phyloP scores from a whole-genome alignment of 2,113 vertebrate species.

The Nothobranchius furzeri region DNA sequence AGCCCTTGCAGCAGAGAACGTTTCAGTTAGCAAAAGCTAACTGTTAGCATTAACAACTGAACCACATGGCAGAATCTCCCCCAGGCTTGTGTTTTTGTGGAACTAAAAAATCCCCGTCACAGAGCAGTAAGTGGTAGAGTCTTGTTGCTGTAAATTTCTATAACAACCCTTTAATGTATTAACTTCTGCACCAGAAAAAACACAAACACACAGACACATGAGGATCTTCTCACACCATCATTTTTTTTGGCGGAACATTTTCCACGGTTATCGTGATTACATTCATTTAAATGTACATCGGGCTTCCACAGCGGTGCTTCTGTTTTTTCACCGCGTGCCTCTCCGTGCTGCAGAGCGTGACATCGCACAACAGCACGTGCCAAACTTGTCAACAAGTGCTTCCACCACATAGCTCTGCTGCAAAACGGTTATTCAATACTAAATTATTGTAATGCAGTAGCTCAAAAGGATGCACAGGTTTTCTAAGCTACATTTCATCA shows the following conservation, averaged over 20 bases:
- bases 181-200: background rate
- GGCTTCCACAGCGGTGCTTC: background rate
- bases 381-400: background rate
- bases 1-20: too few species aligned
- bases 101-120: too few species aligned
- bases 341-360: background rate
- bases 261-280: slow-evolving; percentile 4
- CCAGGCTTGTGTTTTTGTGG: too few species aligned
- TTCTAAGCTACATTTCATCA: too few species aligned
- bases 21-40: too few species aligned
- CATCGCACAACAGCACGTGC: background rate
- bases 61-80: too few species aligned
- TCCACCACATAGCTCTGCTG: background rate
- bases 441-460: too few species aligned
- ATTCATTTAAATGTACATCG: slow-evolving; percentile 16
- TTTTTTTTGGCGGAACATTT: slow-evolving; percentile 2
- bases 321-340: background rate
- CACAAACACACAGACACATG: background rate
- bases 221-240: background rate
- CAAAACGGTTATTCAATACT: background rate
- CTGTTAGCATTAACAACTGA: too few species aligned
- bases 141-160: too few species aligned
- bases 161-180: background rate
- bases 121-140: too few species aligned
- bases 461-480: too few species aligned